Base-by-base conservation (phyloP, 1,140 invertebrate genomes). In the Oscheius sp. region DNA sequence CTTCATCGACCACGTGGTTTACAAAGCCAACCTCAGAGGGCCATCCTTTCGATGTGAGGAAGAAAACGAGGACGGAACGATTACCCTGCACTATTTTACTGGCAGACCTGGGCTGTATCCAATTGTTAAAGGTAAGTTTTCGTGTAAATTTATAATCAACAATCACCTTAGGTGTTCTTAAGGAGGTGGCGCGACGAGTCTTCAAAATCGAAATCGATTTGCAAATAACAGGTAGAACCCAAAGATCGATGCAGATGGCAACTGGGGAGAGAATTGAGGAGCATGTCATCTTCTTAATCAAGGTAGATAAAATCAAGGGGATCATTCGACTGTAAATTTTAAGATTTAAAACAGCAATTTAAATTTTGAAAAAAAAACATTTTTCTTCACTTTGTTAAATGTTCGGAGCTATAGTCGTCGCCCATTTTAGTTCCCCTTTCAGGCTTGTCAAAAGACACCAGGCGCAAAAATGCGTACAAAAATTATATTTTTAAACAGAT, bases 51-150 rank as follows among this genome's bases (percentile, higher is more conserved):
- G 85, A 29, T 85, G 83, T 69, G 85, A 86, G n/a, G n/a, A n/a
- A 35, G 73, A 75, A 29, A 79, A 83, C 20, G 68, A 67, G 7
- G 81, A 85, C 67, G 84, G 80, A 10, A 76, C 69, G 3, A 70
- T 86, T 7, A 75, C 75, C 1, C 64, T 86, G 7, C 85, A 86
- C 73, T 86, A 86, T 66, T 86, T 85, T 74, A 85, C 82, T 10
- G 76, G 73, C 15, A 61, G 85, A 32, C 77, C 77, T 3, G 85
- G 85, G 15, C 64, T 86, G 15, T 85, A 85, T 71, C 84, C 84
- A 23, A 84, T 86, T 61, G 85, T 86, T 10, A 80, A 83, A 42
- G 70, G 70, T 73, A 26, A n/a, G 7, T 23, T 49, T 45, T 35
- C 28, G 10, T 0, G 26, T 3, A 72, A 15, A 34, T 28, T 20